Evolutionary conservation across 2,113 vertebrate species (phyloP).

Genomic region (Menura novaehollandiae): DNA sequence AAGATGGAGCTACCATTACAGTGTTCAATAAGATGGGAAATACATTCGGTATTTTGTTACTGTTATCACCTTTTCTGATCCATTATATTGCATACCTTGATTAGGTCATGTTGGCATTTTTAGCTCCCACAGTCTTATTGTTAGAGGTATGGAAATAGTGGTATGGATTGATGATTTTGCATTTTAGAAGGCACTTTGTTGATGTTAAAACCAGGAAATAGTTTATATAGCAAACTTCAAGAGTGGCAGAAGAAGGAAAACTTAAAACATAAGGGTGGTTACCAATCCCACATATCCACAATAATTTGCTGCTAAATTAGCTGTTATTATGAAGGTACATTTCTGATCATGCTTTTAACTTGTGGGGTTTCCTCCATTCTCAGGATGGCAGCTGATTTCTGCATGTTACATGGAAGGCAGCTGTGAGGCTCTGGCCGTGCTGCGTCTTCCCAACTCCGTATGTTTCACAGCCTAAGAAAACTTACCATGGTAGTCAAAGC

Average conservation of each 20-base stretch:
- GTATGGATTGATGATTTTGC: neutral
- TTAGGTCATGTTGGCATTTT: neutral
- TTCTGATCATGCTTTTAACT: neutral
- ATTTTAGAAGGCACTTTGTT: neutral
- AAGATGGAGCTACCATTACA: neutral
- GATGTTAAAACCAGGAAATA: neutral
- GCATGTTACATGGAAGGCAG: accelerated
- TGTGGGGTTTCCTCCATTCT: neutral
- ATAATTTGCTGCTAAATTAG: neutral
- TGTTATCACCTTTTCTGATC: neutral
- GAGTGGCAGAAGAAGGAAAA: neutral
- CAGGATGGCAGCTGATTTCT: neutral
- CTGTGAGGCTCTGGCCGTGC: neutral
- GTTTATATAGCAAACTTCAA: neutral
- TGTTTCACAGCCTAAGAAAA: neutral
- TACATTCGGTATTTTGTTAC: neutral
- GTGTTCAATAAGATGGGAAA: neutral
- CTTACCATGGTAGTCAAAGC: neutral
- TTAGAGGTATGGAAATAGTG: neutral
- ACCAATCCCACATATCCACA: neutral
- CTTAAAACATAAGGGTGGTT: neutral
- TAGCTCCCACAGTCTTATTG: neutral
- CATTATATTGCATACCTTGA: neutral
- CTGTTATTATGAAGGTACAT: neutral
- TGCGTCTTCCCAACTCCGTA: neutral